phyloP scores from a whole-genome alignment of 2,797 vertebrate genomes.

The Rhinoraja longicauda region DNA sequence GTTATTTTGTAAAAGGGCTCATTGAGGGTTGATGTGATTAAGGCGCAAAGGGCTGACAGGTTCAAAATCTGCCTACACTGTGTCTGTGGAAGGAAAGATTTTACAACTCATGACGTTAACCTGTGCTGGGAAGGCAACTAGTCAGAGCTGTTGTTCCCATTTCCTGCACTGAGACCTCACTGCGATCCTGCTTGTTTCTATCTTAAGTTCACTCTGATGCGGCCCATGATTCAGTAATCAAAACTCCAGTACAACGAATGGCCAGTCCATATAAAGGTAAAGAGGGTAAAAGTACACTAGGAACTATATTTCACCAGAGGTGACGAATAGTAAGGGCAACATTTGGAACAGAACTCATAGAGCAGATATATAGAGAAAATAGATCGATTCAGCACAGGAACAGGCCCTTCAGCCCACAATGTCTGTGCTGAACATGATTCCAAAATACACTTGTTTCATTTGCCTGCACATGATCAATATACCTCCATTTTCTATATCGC shows the following conservation, averaged over 20 bases:
- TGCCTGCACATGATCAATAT: no score
- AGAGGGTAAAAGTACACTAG: no score
- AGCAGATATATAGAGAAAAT: no score
- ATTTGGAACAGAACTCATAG: background rate
- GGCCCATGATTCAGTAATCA: background rate
- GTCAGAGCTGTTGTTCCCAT: background rate
- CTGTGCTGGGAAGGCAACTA: background rate
- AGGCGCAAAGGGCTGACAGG: background rate
- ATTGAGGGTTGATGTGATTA: background rate
- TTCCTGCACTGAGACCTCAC: background rate
- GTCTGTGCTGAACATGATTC: no score
- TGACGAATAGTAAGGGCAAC: background rate
- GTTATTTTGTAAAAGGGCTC: background rate
- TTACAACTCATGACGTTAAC: background rate
- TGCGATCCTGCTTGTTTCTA: background rate
- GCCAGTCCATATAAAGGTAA: background rate
- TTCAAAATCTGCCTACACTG: background rate
- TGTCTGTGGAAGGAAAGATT: background rate
- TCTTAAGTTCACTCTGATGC: background rate
- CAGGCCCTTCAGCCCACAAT: no score
- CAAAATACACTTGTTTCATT: no score
- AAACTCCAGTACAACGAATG: background rate
- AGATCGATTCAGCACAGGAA: no score
- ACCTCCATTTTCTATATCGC: no score
- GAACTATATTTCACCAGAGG: background rate